Base-by-base conservation (phyloP, 2,888 invertebrate species). In the Xestia rhomboidea region DNA sequence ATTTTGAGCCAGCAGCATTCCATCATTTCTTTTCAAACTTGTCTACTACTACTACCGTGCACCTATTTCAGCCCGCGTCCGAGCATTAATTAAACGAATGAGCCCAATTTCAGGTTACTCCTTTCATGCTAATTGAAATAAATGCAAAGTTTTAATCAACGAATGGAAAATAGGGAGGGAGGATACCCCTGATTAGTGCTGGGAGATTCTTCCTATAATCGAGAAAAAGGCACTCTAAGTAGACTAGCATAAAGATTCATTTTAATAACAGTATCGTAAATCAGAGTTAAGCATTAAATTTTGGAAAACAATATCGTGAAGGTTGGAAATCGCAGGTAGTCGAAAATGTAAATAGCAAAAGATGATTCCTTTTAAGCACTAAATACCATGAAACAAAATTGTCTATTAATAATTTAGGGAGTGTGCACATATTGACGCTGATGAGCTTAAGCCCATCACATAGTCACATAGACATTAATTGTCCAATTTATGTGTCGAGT, bases 81-180 rank as follows among this genome's bases (percentile, higher is more conserved):
- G 86, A 83, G 88, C 93, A 93, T 95, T 95, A 95, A 95, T 95
- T 94, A 94, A 92, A 92, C 90, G 89, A 94, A 94, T 92, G 94
- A 91, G 94, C 90, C 93, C 92, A 94, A 94, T 95, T 95, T 92
- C 91, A 93, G 93, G 92, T 92, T 91, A 93, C 92, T 91, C 93
- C 93, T 93, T 93, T 93, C 92, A 92, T 87, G 87, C 89, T 94
- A 95, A 95, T 94, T 95, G 95, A 95, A 95, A 95, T 94, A 94
- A 94, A 95, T 93, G 94, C 88, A 90, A 92, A 91, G 91, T 94
- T 94, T 95, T 94, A 93, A 94, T 94, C 92, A 93, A 90, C 88
- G 89, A 91, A 91, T 89, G 89, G 84, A 76, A 64, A 84, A 57
- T 68, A 41, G 75, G 57, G 44, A 21, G 30, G 46, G n/a, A 2